Evolutionary conservation across 2,888 invertebrate genomes (phyloP), one percentile per base, ranked within the genome.

Genomic region (Mechanitis mazaeus): DNA sequence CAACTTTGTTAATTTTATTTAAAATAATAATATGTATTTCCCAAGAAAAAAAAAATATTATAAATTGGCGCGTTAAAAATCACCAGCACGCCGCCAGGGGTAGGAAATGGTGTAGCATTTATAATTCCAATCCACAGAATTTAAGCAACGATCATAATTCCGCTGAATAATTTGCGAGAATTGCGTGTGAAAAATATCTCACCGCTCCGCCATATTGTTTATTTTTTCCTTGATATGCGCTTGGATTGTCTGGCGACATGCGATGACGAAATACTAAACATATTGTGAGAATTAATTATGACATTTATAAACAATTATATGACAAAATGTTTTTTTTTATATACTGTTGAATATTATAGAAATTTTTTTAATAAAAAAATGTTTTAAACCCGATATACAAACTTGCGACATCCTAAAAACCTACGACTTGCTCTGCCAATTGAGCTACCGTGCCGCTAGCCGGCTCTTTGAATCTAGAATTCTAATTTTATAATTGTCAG

Each of bases 161-260:
- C 75, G 72, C 71, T 69, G 70, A 68, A 75, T 75, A 72, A 73
- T 78, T 74, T 72, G 76, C 73, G 71, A 71, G 73, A 71, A 78
- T 74, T 72, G 78, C 83, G 82, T 85, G 84, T 80, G 86, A 85
- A 84, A 83, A 81, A 76, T 77, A 80, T 78, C 72, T 72, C 67
- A 69, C 64, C 71, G 72, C 73, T 74, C 76, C 75, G 76, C 74
- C 72, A 77, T 76, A 73, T 69, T 67, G 77, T 83, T 82, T 82
- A 76, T 83, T 83, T 85, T 77, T 65, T 71, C 75, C 71, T 68
- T 70, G 75, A 74, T 77, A 76, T 77, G 75, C 77, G 75, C 71
- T 72, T 68, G 69, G 28, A 53, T 33, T 12, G 54, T 31, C 61
- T 47, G 57, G 47, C n/a, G 28, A n/a, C n/a, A 47, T 47, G 3